A percentile compares a stretch with the other conserved stretches of the same genome.
These are phyloP conservation scores for Nymphicus hollandicus DNA, from an alignment of 2,113 vertebrate species.

Conservation along the genomic window DNA sequence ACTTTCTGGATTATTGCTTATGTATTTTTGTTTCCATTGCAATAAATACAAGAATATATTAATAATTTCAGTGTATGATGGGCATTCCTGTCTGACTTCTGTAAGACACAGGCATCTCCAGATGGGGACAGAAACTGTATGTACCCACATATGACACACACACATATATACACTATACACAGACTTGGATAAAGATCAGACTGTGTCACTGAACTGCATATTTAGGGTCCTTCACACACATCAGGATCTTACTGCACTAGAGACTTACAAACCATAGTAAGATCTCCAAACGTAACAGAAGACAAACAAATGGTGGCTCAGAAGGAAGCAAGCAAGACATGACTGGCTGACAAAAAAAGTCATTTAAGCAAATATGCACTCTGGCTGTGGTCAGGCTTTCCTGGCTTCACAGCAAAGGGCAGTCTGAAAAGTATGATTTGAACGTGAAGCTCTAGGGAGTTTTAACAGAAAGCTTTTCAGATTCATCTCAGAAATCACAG, in stretches of 20 bases:
- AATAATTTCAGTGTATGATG: neutral
- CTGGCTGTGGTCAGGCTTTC: neutral
- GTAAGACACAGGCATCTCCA: neutral
- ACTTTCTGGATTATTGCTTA: neutral
- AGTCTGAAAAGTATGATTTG: neutral
- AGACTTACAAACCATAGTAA: neutral
- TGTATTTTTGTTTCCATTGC: neutral
- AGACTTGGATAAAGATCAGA: neutral
- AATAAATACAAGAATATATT: neutral
- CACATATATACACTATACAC: fast-evolving
- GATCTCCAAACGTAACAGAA: neutral
- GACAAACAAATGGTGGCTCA: neutral
- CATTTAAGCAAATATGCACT: neutral
- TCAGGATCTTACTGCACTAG: neutral
- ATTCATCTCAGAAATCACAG: neutral
- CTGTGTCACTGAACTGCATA: neutral
- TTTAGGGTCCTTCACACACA: neutral
- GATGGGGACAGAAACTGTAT: fast-evolving
- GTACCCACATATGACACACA: too few relatives aligned
- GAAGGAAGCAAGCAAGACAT: neutral
- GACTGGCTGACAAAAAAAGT: neutral
- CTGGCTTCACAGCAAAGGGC: neutral
- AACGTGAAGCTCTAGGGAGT: neutral
- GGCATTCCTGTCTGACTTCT: neutral
- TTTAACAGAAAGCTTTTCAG: neutral